phyloP scores from a whole-genome alignment of 2,797 vertebrate species.

The Sitta carolinensis region DNA sequence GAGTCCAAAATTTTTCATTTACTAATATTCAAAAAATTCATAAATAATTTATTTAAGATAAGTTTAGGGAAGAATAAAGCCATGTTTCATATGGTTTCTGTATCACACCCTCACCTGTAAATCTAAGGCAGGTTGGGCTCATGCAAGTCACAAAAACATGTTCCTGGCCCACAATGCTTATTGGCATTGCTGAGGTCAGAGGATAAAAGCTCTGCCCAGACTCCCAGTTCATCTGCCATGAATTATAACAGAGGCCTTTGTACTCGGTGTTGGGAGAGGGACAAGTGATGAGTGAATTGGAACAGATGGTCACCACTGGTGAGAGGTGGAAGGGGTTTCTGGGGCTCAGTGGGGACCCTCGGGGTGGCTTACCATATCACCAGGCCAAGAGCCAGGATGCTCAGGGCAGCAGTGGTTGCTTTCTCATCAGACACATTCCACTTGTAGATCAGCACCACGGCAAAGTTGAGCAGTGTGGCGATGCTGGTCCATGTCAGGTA shows the following conservation, averaged over 20 bases:
- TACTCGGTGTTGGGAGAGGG: background rate
- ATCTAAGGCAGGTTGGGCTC: background rate
- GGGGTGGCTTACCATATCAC: conserved; percentile 39
- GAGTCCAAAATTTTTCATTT: background rate
- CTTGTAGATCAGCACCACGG: conserved; percentile 75
- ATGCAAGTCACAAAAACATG: background rate
- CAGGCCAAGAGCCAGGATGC: conserved; percentile 57
- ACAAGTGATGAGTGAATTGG: background rate
- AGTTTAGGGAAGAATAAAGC: background rate
- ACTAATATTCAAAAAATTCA: background rate
- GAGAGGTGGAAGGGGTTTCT: background rate
- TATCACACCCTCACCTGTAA: background rate
- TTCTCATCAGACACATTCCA: background rate
- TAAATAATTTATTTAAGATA: background rate
- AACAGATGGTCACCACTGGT: background rate
- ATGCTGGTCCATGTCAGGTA: conserved; percentile 77
- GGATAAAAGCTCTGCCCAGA: background rate
- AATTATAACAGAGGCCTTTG: background rate
- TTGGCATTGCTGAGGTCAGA: background rate
- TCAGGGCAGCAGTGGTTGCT: conserved; percentile 44
- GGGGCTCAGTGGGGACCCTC: background rate
- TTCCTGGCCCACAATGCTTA: background rate
- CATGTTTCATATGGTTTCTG: background rate
- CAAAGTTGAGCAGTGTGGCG: conserved; percentile 75
- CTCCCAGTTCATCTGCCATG: background rate